Conservation (phyloP, 1,140 invertebrate genomes). For the Nephila pilipes region DNA sequence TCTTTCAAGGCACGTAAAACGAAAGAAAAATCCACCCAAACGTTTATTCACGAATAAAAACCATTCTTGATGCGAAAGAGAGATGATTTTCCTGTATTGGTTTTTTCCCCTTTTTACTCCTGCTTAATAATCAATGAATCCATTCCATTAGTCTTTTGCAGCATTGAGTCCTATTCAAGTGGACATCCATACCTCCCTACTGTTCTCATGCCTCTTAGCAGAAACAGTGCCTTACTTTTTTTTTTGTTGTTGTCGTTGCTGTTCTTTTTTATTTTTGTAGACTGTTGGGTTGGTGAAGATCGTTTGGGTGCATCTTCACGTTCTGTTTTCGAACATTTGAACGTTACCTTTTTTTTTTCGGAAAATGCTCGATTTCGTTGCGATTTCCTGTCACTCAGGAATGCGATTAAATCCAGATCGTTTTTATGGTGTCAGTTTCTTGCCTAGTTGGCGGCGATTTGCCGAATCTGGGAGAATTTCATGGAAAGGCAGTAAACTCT, state of each 20-base stretch:
- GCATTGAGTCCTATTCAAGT: constrained; percentile 16
- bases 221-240: background rate
- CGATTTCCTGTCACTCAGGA: constrained; percentile 34
- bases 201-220: constrained; percentile 8
- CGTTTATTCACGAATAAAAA: constrained; percentile 33
- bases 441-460: background rate
- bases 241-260: too few relatives aligned
- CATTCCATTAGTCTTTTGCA: background rate
- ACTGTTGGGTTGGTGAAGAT: background rate
- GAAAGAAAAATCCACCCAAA: background rate
- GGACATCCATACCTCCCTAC: background rate
- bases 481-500: background rate
- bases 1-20: background rate
- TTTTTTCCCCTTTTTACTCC: background rate
- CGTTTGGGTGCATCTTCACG: constrained; percentile 37
- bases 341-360: background rate
- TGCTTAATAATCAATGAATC: constrained; percentile 50
- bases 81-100: constrained; percentile 34
- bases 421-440: constrained; percentile 19
- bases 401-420: constrained; percentile 12
- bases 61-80: background rate
- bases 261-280: background rate
- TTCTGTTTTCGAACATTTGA: constrained; percentile 19
- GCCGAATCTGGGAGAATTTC: constrained; percentile 24
- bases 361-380: background rate